Conservation (phyloP, 2,888 invertebrate genomes). For the Drosophila mercatorum region DNA sequence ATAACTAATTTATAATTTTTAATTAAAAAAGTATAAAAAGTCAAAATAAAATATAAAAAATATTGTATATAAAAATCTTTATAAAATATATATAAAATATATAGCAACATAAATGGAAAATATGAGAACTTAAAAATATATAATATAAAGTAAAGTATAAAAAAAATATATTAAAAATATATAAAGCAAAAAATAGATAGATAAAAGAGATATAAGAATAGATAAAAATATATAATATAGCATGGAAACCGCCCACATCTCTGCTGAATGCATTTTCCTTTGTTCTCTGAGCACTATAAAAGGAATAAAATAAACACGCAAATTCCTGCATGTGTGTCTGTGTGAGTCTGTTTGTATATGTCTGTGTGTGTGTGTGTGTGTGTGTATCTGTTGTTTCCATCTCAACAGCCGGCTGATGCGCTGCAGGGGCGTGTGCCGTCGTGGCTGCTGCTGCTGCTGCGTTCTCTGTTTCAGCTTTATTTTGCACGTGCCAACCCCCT, state of each 20-base stretch:
- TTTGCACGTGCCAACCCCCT: constrained; percentile 42
- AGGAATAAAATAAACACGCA: constrained; percentile 32
- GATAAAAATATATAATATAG: no score
- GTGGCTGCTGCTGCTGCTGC: constrained; percentile 19
- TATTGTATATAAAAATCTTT: no score
- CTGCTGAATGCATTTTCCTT: constrained; percentile 39
- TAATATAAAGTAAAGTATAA: not conserved
- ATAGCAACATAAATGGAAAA: not conserved
- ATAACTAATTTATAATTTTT: no score
- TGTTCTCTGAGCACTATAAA: constrained; percentile 44
- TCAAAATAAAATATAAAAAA: no score
- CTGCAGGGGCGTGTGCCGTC: constrained; percentile 40
- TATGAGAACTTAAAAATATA: not conserved
- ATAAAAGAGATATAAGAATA: no score
- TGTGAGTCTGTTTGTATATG: constrained; percentile 52
- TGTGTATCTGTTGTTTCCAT: constrained; percentile 62
- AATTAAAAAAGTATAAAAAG: no score
- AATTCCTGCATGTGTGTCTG: constrained; percentile 43
- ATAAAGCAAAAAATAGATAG: not conserved
- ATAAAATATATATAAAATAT: no score
- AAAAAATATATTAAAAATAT: not conserved
- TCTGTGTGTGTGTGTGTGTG: constrained; percentile 59
- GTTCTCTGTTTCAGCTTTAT: constrained; percentile 53
- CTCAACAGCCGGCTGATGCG: constrained; percentile 14
- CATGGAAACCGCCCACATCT: not conserved